Conservation (phyloP, 2,797 vertebrate species). For the Danio kyathit region DNA sequence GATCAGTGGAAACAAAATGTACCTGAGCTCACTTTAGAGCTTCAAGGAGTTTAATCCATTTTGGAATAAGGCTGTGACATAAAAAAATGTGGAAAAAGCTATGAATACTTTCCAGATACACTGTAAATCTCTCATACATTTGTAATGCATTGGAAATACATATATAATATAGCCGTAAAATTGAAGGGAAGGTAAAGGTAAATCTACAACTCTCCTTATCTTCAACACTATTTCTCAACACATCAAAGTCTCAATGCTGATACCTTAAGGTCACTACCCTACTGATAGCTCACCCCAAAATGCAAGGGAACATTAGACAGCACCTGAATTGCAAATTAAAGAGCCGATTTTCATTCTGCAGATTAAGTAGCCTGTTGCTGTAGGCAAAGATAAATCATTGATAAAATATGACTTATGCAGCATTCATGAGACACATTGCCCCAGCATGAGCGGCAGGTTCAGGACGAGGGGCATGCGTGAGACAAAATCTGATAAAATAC, state of each 20-base stretch:
- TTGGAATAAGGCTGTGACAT: too few relatives aligned
- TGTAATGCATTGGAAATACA: not conserved
- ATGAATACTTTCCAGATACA: too few relatives aligned
- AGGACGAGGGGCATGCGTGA: not conserved
- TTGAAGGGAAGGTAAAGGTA: constrained; percentile 3
- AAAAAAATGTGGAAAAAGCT: too few relatives aligned
- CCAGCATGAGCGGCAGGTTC: not conserved
- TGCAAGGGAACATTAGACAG: constrained; percentile 15
- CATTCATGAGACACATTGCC: constrained; percentile 13
- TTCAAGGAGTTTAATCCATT: too few relatives aligned
- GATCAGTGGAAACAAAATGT: too few relatives aligned
- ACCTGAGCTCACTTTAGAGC: too few relatives aligned
- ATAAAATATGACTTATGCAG: constrained; percentile 29
- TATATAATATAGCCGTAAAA: constrained; percentile 1
- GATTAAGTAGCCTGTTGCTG: constrained; percentile 26
- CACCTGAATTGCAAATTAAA: constrained; percentile 24
- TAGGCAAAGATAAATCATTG: constrained; percentile 29
- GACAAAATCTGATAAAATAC: constrained; percentile 3
- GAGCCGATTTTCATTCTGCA: constrained; percentile 15
- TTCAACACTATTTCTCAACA: constrained; percentile 15
- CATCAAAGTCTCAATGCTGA: constrained; percentile 12
- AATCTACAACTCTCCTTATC: constrained; percentile 9
- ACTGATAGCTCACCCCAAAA: constrained; percentile 10
- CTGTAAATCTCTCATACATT: not conserved
- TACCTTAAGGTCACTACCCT: not conserved